Evolutionary conservation across 2,113 vertebrate species (phyloP).

Genomic region (Pelobates fuscus): DNA sequence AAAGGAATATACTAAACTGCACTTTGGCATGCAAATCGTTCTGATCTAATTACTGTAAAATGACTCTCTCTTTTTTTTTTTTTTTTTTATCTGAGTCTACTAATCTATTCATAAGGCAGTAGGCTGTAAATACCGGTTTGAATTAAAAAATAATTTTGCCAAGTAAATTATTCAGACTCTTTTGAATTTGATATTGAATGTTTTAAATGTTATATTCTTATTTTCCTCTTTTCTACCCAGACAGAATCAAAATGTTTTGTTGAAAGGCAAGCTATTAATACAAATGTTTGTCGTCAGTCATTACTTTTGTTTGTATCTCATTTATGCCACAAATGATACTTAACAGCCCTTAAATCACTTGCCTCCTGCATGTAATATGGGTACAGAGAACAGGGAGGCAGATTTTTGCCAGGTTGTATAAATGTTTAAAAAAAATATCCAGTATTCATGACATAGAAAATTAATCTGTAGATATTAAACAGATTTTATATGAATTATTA

Average conservation of each 20-base stretch:
- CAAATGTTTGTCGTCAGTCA: constrained; percentile 29
- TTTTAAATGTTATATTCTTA: constrained; percentile 21
- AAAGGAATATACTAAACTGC: too few species aligned
- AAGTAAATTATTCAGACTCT: constrained; percentile 11
- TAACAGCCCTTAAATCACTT: constrained; percentile 36
- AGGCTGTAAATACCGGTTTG: constrained; percentile 18
- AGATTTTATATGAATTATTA: constrained; percentile 19
- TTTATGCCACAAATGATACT: constrained; percentile 27
- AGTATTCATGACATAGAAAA: constrained; percentile 9
- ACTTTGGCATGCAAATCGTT: too few species aligned
- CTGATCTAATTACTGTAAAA: background rate
- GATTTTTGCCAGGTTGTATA: constrained; percentile 23
- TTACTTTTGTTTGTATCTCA: constrained; percentile 21
- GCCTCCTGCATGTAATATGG: constrained; percentile 34
- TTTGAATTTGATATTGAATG: constrained; percentile 20
- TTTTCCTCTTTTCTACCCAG: constrained; percentile 17
- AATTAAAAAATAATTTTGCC: constrained; percentile 21
- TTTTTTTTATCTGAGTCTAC: background rate
- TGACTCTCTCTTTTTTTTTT: too few species aligned
- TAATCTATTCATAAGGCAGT: background rate
- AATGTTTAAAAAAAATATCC: constrained; percentile 5
- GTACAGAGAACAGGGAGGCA: background rate
- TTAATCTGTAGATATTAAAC: constrained; percentile 32
- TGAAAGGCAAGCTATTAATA: constrained; percentile 27
- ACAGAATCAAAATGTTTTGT: constrained; percentile 19